Percentiles rank a stretch among this genome's conserved stretches.
These are phyloP conservation scores for Troides helena DNA, from an alignment of 2,888 invertebrate species.

Conservation along the genomic window DNA sequence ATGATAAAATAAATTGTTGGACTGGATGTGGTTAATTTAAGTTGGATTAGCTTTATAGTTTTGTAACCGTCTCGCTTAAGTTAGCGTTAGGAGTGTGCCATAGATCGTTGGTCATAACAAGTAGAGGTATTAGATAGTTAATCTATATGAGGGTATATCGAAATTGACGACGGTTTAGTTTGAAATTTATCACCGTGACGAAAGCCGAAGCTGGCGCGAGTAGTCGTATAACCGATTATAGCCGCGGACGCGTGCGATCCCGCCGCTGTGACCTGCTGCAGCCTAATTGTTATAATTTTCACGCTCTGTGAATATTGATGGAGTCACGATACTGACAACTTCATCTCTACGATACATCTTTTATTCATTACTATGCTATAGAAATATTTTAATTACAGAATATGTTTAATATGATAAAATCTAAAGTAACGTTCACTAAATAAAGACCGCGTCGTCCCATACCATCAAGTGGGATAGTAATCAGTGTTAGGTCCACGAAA, in stretches of 20 bases:
- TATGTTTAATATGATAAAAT: too few species aligned
- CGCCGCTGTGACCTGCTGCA: not conserved
- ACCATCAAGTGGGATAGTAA: too few species aligned
- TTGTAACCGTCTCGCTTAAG: not conserved
- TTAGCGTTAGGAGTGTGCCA: not conserved
- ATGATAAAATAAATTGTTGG: too few species aligned
- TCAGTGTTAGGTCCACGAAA: too few species aligned
- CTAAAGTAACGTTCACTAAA: too few species aligned
- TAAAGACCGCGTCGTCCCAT: too few species aligned
- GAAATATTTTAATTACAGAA: too few species aligned
- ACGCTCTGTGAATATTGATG: not conserved
- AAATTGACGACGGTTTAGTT: constrained; percentile 22
- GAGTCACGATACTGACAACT: not conserved
- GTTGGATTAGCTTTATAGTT: too few species aligned
- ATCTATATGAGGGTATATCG: constrained; percentile 4
- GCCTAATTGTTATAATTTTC: too few species aligned
- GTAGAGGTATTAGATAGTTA: not conserved
- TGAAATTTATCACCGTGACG: constrained; percentile 16
- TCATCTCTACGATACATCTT: too few species aligned
- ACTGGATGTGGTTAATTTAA: too few species aligned
- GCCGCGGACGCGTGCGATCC: constrained; percentile 4
- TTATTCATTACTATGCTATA: too few species aligned
- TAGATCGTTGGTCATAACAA: not conserved
- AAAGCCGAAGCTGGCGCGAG: constrained; percentile 5
- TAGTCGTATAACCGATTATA: constrained; percentile 1